Conservation (phyloP, 2,888 invertebrate genomes). For the Busseola fusca region DNA sequence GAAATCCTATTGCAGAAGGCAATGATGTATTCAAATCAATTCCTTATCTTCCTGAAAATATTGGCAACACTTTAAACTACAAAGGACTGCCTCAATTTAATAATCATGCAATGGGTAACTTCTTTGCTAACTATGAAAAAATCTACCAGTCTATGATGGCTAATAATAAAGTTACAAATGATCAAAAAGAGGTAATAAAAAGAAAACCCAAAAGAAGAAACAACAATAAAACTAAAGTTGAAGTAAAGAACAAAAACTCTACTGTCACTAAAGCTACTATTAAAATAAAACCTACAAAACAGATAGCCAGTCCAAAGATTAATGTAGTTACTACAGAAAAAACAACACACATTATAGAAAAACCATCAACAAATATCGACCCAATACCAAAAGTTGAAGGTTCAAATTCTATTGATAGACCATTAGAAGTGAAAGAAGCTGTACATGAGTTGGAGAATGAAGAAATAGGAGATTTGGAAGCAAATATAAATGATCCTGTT, state of each 20-base stretch:
- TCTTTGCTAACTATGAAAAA: conserved; percentile 51
- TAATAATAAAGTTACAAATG: conserved; percentile 14
- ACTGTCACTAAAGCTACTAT: background rate
- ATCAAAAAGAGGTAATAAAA: conserved; percentile 15
- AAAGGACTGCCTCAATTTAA: conserved; percentile 44
- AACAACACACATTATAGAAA: conserved; percentile 12
- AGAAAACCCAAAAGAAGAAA: conserved; percentile 31
- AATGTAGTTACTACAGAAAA: conserved; percentile 43
- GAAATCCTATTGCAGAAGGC: conserved; percentile 48
- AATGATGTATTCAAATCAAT: conserved; percentile 41
- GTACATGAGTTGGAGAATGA: conserved; percentile 17
- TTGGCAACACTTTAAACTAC: conserved; percentile 39
- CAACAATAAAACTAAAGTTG: conserved; percentile 20
- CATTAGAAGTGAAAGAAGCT: background rate
- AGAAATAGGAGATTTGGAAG: conserved; percentile 21
- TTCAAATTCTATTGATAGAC: conserved; percentile 14
- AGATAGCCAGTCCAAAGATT: background rate
- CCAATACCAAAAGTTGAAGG: conserved; percentile 13
- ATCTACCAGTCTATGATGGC: conserved; percentile 45
- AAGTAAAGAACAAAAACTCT: conserved; percentile 29
- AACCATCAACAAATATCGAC: conserved; percentile 15
- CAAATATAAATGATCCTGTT: conserved; percentile 4
- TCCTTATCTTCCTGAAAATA: conserved; percentile 50
- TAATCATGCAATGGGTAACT: conserved; percentile 50
- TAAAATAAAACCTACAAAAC: background rate